phyloP scores from a whole-genome alignment of 2,888 invertebrate species.

The Cenopis cana region DNA sequence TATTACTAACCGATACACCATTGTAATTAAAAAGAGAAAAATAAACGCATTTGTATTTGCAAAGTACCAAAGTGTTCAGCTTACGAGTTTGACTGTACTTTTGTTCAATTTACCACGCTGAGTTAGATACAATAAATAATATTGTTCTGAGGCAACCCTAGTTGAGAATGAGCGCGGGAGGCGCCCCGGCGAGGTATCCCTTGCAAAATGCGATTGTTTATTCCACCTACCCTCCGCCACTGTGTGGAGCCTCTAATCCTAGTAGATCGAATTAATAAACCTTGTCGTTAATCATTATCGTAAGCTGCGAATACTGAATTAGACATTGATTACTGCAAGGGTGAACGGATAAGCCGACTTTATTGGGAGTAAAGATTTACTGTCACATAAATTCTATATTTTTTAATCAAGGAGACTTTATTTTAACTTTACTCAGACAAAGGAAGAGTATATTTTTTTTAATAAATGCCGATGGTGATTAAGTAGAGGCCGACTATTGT shows the following conservation, averaged over 20 bases:
- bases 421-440: slow-evolving; percentile 31
- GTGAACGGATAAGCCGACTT: slow-evolving; percentile 72
- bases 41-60: too few relatives aligned
- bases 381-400: slow-evolving; percentile 58
- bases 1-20: too few relatives aligned
- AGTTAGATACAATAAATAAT: too few relatives aligned
- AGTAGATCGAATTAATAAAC: slow-evolving; percentile 82
- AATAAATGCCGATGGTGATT: not conserved
- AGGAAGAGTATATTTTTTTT: slow-evolving; percentile 14
- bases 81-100: too few relatives aligned
- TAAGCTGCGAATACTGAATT: slow-evolving; percentile 80
- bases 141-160: slow-evolving; percentile 53
- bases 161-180: slow-evolving; percentile 49
- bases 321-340: slow-evolving; percentile 80
- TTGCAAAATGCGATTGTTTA: slow-evolving; percentile 79
- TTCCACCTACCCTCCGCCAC: slow-evolving; percentile 70
- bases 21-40: too few relatives aligned
- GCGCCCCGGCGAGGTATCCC: slow-evolving; percentile 65
- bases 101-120: too few relatives aligned
- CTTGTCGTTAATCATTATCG: slow-evolving; percentile 84
- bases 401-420: slow-evolving; percentile 50
- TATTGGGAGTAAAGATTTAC: slow-evolving; percentile 70
- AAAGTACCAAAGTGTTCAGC: too few relatives aligned
- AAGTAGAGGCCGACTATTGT: not conserved
- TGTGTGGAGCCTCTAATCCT: slow-evolving; percentile 73